phyloP scores from a whole-genome alignment of 2,797 vertebrate genomes.

The Meriones psammophilus region DNA sequence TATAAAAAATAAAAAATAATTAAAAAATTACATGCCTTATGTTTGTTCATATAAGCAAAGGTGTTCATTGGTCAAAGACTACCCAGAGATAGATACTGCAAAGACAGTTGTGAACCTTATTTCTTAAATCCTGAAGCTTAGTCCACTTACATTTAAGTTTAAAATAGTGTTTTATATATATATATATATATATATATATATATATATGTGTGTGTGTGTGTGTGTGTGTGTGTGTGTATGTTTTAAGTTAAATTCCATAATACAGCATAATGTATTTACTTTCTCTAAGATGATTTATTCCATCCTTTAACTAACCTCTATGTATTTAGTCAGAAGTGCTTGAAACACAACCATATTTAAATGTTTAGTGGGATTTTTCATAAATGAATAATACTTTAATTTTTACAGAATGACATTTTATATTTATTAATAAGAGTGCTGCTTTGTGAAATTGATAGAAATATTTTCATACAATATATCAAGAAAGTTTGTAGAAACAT shows the following conservation, averaged over 20 bases:
- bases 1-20: background rate
- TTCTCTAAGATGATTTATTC: slow-evolving; percentile 6
- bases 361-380: slow-evolving; percentile 55
- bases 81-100: background rate
- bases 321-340: slow-evolving; percentile 23
- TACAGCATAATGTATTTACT: background rate
- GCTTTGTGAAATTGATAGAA: slow-evolving; percentile 26
- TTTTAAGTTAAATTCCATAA: background rate
- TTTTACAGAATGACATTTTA: slow-evolving; percentile 6
- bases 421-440: slow-evolving; percentile 46
- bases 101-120: background rate
- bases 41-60: background rate
- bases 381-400: slow-evolving; percentile 48
- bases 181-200: no score
- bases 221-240: no score
- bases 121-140: background rate
- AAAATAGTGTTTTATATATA: background rate
- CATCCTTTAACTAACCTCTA: background rate
- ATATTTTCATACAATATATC: slow-evolving; percentile 42
- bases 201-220: no score
- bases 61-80: background rate
- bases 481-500: slow-evolving; percentile 1
- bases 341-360: slow-evolving; percentile 56
- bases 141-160: slow-evolving; percentile 1
- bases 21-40: background rate